A percentile compares a stretch with the other conserved stretches of the same genome.
phyloP scores from a whole-genome alignment of 2,797 vertebrate species.

The Myotis vivesi region DNA sequence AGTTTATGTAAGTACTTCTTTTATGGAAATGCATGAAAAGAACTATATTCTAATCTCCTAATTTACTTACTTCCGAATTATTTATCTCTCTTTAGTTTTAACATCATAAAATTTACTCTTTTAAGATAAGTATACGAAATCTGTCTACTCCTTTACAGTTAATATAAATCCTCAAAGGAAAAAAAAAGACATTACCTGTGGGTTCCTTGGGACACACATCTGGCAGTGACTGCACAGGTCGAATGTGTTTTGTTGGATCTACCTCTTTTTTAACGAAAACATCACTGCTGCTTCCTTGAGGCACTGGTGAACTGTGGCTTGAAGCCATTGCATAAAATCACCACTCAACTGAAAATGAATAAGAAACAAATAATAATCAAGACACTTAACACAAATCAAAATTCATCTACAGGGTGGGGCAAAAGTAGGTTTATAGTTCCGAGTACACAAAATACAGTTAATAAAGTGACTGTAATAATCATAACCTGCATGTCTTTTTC shows the following conservation, averaged over 20 bases:
- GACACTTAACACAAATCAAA: conserved; percentile 41
- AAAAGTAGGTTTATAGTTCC: background rate
- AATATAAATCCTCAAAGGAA: background rate
- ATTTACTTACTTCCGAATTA: conserved; percentile 4
- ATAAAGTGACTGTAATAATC: background rate
- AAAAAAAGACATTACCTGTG: conserved; percentile 84
- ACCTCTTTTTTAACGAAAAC: conserved; percentile 91
- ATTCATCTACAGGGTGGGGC: background rate
- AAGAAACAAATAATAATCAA: conserved; percentile 56
- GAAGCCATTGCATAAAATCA: conserved; percentile 96
- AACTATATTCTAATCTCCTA: conserved; percentile 44
- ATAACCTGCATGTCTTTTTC: background rate
- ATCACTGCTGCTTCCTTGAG: conserved; percentile 88
- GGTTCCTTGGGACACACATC: conserved; percentile 98
- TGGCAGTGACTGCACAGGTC: conserved; percentile 90
- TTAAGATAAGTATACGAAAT: conserved; percentile 20
- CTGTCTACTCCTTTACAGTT: conserved; percentile 29
- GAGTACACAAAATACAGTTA: background rate
- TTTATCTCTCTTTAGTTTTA: conserved; percentile 1
- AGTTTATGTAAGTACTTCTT: conserved; percentile 18
- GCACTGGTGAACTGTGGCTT: conserved; percentile 92
- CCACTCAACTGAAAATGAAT: conserved; percentile 87
- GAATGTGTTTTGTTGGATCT: conserved; percentile 85
- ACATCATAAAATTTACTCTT: conserved; percentile 47
- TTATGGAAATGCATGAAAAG: conserved; percentile 35